These are phyloP conservation scores for Heliconius cydno DNA, from an alignment of 2,888 invertebrate genomes.

Conservation along the genomic window DNA sequence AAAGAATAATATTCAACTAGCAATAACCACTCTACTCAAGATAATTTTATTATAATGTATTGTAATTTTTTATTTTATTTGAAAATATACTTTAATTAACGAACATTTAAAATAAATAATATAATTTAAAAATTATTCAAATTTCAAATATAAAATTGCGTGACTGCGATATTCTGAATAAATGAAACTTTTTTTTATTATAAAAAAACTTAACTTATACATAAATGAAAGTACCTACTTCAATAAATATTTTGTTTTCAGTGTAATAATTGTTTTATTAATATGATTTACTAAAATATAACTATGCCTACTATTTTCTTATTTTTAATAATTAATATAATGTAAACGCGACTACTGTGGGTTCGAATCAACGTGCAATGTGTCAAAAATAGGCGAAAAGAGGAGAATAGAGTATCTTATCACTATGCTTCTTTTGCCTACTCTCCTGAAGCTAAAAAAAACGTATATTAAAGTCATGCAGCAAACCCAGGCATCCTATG, in stretches of 20 bases:
- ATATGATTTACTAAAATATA: too few relatives aligned
- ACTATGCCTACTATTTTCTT: too few relatives aligned
- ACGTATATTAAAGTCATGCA: background rate
- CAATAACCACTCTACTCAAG: too few relatives aligned
- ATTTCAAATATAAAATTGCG: background rate
- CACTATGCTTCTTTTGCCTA: background rate
- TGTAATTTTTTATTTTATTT: background rate
- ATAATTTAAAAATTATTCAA: background rate
- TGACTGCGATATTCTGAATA: background rate
- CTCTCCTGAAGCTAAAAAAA: background rate
- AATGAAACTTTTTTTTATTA: background rate
- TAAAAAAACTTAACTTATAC: background rate
- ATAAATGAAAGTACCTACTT: background rate
- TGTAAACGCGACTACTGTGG: too few relatives aligned
- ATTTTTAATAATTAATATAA: too few relatives aligned
- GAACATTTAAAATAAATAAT: background rate
- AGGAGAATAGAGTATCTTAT: background rate
- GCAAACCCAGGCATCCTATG: conserved; percentile 21
- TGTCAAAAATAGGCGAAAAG: background rate
- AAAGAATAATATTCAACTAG: background rate
- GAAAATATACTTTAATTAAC: background rate
- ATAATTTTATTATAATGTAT: background rate
- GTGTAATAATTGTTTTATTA: too few relatives aligned
- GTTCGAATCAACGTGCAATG: background rate
- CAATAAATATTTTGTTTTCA: too few relatives aligned